Base-by-base conservation (phyloP, 2,888 invertebrate genomes). In the Agrochola litura region DNA sequence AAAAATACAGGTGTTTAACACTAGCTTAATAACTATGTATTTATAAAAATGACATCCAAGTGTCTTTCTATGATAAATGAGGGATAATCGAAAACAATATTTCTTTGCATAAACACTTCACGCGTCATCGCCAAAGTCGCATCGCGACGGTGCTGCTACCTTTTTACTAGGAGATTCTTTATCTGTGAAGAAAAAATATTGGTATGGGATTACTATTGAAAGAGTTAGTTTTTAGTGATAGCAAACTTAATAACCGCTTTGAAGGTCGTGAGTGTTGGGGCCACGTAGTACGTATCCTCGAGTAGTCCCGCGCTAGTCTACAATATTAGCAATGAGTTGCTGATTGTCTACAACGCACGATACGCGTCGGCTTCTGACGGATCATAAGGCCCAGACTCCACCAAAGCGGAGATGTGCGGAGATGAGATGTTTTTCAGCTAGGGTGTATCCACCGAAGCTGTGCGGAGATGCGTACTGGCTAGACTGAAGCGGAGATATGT, bases 161-260 rank as follows among this genome's bases (percentile, higher is more conserved):
- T 90, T 89, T 86, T 92, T 93, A 69, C 70, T 88, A 41, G 92
- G 90, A 91, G 93, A 91, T 91, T 94, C 93, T 89, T 93, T 94
- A 73, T 90, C 92, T 93, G 92, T 67, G 74, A 56, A 86, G 49
- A 67, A 56, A 68, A 56, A 68, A 3, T 10, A 41, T 6, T 54
- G 16, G 0, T 41, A n/a, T 10, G 6, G 68, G 4, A 68, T 68
- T 68, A 71, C 43, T 56, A 43, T 58, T 10, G 4, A 49, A 37
- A 49, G 6, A 49, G 9, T 1, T 14, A n/a, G 19, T 19, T 73
- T 56, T 58, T 25, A n/a, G 58, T n/a, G 1, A 12, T n/a, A 49
- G 12, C 9, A 19, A 46, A 58, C 19, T 58, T 58, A 60, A 37
- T n/a, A 6, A 58, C n/a, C n/a, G 2, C 19, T 37, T 19, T 58